Evolutionary conservation across 2,113 vertebrate species (phyloP).

Genomic region (Lipotes vexillifer): DNA sequence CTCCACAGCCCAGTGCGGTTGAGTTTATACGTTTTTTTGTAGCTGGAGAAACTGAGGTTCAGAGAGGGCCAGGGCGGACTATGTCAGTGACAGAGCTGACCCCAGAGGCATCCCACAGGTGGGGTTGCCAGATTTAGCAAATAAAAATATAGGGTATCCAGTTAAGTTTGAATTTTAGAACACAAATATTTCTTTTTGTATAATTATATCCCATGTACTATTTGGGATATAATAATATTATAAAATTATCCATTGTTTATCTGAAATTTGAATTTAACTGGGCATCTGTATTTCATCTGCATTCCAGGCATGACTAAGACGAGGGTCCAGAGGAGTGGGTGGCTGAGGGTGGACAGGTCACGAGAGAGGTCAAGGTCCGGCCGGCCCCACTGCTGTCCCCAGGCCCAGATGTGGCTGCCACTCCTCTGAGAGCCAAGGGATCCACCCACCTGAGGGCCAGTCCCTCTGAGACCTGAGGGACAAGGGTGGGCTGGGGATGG

Average conservation of each 20-base stretch:
- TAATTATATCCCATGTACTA: rapidly evolving
- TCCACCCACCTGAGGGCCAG: background rate
- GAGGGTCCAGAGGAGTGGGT: background rate
- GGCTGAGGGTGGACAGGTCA: too few species aligned
- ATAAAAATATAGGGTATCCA: background rate
- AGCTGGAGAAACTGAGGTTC: background rate
- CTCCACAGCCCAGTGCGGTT: rapidly evolving
- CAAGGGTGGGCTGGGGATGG: background rate
- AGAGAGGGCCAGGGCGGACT: background rate
- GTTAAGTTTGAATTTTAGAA: background rate
- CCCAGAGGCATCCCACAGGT: background rate
- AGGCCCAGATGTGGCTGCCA: background rate
- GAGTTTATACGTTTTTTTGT: background rate
- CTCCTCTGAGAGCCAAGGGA: background rate
- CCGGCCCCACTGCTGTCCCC: background rate
- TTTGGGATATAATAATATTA: background rate
- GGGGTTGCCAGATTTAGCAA: background rate
- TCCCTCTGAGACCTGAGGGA: background rate
- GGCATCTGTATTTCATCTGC: background rate
- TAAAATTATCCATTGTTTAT: too few species aligned
- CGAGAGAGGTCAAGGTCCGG: background rate
- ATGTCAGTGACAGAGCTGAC: background rate
- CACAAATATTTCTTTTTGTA: background rate
- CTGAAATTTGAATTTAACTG: background rate
- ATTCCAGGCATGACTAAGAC: background rate